Evolutionary conservation across 2,888 invertebrate species (phyloP).

Genomic region (Antheraea yamamai): DNA sequence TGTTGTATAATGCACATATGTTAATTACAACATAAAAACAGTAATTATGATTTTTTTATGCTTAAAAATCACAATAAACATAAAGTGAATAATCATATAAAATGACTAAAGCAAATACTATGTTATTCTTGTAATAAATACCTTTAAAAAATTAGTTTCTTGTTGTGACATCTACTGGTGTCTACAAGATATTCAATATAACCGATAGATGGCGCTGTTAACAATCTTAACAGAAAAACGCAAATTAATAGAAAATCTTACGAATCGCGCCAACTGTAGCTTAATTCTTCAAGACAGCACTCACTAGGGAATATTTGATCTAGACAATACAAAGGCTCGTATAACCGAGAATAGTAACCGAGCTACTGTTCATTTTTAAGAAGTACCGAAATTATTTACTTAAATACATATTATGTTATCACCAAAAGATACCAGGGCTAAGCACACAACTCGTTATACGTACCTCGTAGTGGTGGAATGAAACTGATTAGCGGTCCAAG

Average conservation of each 20-base stretch:
- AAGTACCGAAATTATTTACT: conserved; percentile 3
- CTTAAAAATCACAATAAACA: too few species aligned
- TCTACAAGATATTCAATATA: neutral
- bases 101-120: too few species aligned
- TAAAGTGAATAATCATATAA: too few species aligned
- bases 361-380: neutral
- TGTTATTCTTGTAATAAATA: too few species aligned
- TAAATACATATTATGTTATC: conserved; percentile 34
- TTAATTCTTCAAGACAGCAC: neutral
- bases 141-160: neutral
- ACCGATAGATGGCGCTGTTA: neutral
- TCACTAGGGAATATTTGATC: neutral
- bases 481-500: conserved; percentile 49
- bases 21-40: too few species aligned
- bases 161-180: neutral
- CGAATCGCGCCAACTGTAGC: neutral
- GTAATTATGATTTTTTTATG: too few species aligned
- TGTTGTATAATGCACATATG: too few species aligned
- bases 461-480: conserved; percentile 52
- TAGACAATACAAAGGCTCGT: neutral
- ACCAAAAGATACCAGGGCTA: conserved; percentile 29
- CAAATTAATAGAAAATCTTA: neutral
- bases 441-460: conserved; percentile 36
- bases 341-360: neutral
- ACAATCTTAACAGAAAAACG: neutral